phyloP scores from a whole-genome alignment of 37 sponge, comb jelly and placozoan genomes.

The Spongia lamella region DNA sequence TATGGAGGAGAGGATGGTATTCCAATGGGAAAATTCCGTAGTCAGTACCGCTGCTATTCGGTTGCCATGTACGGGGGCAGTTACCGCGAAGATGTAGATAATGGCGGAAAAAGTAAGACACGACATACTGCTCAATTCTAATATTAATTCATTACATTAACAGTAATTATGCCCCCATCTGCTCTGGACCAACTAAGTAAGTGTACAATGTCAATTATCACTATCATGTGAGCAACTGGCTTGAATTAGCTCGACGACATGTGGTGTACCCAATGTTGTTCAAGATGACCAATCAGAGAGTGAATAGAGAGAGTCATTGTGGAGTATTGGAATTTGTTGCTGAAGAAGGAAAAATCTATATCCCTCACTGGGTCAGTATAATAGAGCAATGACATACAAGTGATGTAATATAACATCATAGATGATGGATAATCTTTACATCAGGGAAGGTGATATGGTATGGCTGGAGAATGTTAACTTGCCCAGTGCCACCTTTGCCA shows the following conservation, averaged over 20 bases:
- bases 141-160: neutral
- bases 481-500: constrained; percentile 80
- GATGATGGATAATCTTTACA: constrained; percentile 82
- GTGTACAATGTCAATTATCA: neutral
- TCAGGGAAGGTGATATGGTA: constrained; percentile 78
- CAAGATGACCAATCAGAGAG: constrained; percentile 65
- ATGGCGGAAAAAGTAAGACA: constrained; percentile 86
- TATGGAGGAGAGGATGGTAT: neutral
- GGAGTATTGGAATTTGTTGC: constrained; percentile 99
- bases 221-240: neutral
- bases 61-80: constrained; percentile 65
- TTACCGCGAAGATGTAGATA: constrained; percentile 63
- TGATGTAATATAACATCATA: constrained; percentile 12
- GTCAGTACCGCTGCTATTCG: constrained; percentile 68
- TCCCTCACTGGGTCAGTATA: constrained; percentile 91
- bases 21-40: constrained; percentile 35
- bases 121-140: constrained; percentile 5
- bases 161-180: constrained; percentile 95
- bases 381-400: neutral
- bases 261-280: constrained; percentile 96
- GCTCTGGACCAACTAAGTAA: constrained; percentile 86
- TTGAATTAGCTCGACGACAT: constrained; percentile 50
- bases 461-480: constrained; percentile 76
- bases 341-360: constrained; percentile 91
- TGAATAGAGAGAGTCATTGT: constrained; percentile 61